These are phyloP conservation scores for Spongilla lacustris DNA, from an alignment of 37 sponge, comb jelly and placozoan species.

Conservation along the genomic window DNA sequence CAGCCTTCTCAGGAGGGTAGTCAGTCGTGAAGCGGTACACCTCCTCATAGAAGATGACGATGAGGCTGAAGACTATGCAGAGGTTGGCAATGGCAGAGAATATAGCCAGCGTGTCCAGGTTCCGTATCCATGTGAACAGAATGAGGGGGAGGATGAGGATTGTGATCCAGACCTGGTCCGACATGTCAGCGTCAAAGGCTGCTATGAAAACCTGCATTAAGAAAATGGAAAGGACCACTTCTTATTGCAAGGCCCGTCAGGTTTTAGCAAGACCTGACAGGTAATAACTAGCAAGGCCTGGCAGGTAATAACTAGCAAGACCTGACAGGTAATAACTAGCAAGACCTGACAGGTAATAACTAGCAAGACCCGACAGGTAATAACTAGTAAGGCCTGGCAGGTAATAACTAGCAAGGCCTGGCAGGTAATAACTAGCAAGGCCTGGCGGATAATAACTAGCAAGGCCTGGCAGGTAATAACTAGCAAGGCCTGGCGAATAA, in stretches of 20 bases:
- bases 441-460: too few species aligned
- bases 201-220: slow-evolving; percentile 31
- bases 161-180: slow-evolving; percentile 38
- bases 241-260: background rate
- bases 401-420: too few species aligned
- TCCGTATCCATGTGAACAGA: slow-evolving; percentile 79
- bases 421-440: too few species aligned
- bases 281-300: too few species aligned
- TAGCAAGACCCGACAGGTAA: too few species aligned
- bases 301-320: too few species aligned
- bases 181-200: slow-evolving; percentile 24
- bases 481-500: too few species aligned
- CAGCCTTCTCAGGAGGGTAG: slow-evolving; percentile 15
- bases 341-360: too few species aligned
- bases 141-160: slow-evolving; percentile 67
- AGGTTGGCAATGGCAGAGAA: slow-evolving; percentile 85
- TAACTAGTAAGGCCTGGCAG: too few species aligned
- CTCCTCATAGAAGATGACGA: slow-evolving; percentile 61
- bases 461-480: too few species aligned
- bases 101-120: slow-evolving; percentile 75
- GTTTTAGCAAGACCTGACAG: background rate
- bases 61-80: slow-evolving; percentile 63
- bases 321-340: too few species aligned
- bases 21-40: slow-evolving; percentile 26
- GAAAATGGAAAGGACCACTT: background rate